Conservation (phyloP, 2,888 invertebrate genomes). For the Parnassius apollo region DNA sequence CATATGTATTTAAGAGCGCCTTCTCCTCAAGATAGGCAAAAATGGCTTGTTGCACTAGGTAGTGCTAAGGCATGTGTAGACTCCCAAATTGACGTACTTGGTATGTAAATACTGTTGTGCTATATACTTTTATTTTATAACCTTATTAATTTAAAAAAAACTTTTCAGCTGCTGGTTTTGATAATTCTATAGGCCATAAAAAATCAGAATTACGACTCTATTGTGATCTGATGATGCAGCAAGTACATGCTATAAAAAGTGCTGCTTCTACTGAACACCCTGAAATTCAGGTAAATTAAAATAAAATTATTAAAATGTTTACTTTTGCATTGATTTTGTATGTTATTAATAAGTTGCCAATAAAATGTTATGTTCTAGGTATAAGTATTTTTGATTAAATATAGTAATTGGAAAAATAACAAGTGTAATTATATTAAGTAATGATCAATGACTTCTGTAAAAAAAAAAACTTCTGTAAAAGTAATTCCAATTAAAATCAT, state of each 20-base stretch:
- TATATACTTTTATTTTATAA: neutral
- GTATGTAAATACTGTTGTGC: slow-evolving; percentile 12
- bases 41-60: slow-evolving; percentile 90
- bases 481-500: too few relatives aligned
- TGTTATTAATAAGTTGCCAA: too few relatives aligned
- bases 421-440: too few relatives aligned
- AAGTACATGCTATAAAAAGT: slow-evolving; percentile 88
- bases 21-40: slow-evolving; percentile 88
- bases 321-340: neutral
- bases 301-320: neutral
- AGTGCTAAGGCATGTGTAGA: slow-evolving; percentile 88
- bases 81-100: slow-evolving; percentile 35
- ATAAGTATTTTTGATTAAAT: too few relatives aligned
- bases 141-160: neutral
- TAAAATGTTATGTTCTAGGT: too few relatives aligned
- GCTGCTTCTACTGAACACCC: slow-evolving; percentile 82
- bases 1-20: slow-evolving; percentile 90
- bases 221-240: slow-evolving; percentile 92
- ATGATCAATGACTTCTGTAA: too few relatives aligned
- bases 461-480: too few relatives aligned
- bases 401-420: too few relatives aligned
- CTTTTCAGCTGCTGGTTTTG: slow-evolving; percentile 64
- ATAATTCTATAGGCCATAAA: slow-evolving; percentile 84
- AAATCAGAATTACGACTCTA: slow-evolving; percentile 89
- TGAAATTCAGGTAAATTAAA: slow-evolving; percentile 78